phyloP scores from a whole-genome alignment of 2,888 invertebrate species.

The Spodoptera exigua region DNA sequence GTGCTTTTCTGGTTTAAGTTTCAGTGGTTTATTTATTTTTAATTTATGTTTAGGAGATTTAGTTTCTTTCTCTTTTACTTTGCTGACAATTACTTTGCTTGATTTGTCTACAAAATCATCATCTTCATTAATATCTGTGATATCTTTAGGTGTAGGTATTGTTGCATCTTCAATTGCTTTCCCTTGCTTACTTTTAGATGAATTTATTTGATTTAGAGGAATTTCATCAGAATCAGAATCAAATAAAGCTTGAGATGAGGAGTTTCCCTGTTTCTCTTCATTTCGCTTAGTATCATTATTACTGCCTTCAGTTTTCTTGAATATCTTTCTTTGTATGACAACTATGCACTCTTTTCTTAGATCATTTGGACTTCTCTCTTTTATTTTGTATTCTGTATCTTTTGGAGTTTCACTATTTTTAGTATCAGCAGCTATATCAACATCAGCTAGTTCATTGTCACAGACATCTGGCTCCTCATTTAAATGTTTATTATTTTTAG shows the following conservation, averaged over 20 bases:
- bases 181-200: conserved; percentile 17
- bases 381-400: conserved; percentile 38
- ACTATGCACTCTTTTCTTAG: conserved; percentile 83
- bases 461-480: conserved; percentile 1
- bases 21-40: conserved; percentile 54
- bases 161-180: conserved; percentile 10
- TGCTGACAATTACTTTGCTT: conserved; percentile 39
- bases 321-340: conserved; percentile 81
- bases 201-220: conserved; percentile 71
- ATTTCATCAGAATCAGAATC: conserved; percentile 81
- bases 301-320: conserved; percentile 63
- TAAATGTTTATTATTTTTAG: conserved; percentile 27
- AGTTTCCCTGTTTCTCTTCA: conserved; percentile 41
- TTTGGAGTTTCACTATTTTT: neutral
- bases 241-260: conserved; percentile 67
- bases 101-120: conserved; percentile 69
- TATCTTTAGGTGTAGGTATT: neutral
- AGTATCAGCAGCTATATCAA: conserved; percentile 9
- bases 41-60: conserved; percentile 61
- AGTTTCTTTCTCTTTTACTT: conserved; percentile 63
- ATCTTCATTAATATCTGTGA: conserved; percentile 57
- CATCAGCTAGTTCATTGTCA: conserved; percentile 9
- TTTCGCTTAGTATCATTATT: conserved; percentile 12
- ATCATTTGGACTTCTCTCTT: conserved; percentile 75
- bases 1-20: conserved; percentile 40